Percentiles rank a stretch among this genome's conserved stretches.
Conservation (phyloP, 92 coral and sea anemone genomes). For the Zoanthus sociatus region DNA sequence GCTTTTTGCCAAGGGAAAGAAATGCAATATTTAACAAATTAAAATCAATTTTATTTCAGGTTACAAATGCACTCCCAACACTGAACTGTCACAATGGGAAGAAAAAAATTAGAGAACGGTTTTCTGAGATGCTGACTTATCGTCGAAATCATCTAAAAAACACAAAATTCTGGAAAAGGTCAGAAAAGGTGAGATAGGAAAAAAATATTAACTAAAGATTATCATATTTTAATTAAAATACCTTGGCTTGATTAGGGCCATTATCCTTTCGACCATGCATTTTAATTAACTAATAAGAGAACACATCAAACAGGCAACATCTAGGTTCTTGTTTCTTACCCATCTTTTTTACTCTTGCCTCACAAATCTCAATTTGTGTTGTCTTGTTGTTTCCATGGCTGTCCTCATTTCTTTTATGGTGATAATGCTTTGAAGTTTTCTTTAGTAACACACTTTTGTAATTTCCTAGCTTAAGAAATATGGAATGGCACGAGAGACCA, state of each 20-base stretch:
- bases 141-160: conserved; percentile 39
- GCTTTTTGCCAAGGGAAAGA: conserved; percentile 16
- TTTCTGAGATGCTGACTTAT: conserved; percentile 48
- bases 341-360: conserved; percentile 54
- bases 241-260: conserved; percentile 47
- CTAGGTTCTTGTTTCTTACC: conserved; percentile 49
- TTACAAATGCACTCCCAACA: conserved; percentile 47
- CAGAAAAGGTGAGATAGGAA: conserved; percentile 47
- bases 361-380: conserved; percentile 57
- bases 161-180: conserved; percentile 58
- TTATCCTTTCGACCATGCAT: conserved; percentile 42
- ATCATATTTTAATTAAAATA: not conserved
- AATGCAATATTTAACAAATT: conserved; percentile 23
- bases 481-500: too few species aligned
- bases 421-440: too few species aligned
- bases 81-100: conserved; percentile 35
- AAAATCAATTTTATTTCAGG: conserved; percentile 45
- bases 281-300: conserved; percentile 37
- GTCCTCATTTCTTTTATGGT: conserved; percentile 53
- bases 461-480: too few species aligned
- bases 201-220: conserved; percentile 31
- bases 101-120: conserved; percentile 24
- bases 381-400: conserved; percentile 49
- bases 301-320: conserved; percentile 57
- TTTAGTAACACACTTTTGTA: too few species aligned